Evolutionary conservation across 2,888 invertebrate species (phyloP), one percentile per base, ranked within the genome.

Genomic region (Aricia artaxerxes): DNA sequence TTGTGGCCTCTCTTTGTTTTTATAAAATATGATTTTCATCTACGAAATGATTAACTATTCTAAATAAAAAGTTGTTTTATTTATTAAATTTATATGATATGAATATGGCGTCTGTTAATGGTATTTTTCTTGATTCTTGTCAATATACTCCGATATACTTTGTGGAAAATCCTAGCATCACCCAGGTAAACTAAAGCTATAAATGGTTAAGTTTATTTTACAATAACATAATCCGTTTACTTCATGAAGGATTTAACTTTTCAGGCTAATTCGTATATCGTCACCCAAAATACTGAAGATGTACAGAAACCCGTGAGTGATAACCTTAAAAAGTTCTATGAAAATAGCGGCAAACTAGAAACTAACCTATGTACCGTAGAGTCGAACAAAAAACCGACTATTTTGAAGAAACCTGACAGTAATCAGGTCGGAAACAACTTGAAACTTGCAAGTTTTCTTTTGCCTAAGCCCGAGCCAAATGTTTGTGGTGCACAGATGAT

Each of bases 261-360:
- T 72, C 88, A 94, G 93, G 87, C 88, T 13, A 89, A 88, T 82
- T 88, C 91, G n/a, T 92, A 89, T 82, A 86, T 91, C 78, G 83
- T 93, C 80, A 84, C 92, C 64, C 88, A 88, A 82, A 88, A 84
- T 82, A 86, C 83, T 81, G 84, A 88, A 80, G 88, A 87, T 57
- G 85, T 85, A 80, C 85, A 87, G 40, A 90, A 90, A 84, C 90
- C 92, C 78, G 86, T 89, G n/a, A 88, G 88, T 83, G 90, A 91
- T 88, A 94, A 90, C 89, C 90, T 94, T 87, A 93, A 92, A 90
- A 88, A 88, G 81, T 94, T 93, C 85, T 94, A 94, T 84, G 94
- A 94, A 88, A 94, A 88, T 86, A 94, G 93, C 89, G 94, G 93
- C 82, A 93, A 92, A 84, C 87, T 94, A 78, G 93, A 93, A 84